A percentile compares a stretch with the other conserved stretches of the same genome.
Evolutionary conservation across 2,797 vertebrate genomes (phyloP).

Genomic region (Sebastes matsubarae): DNA sequence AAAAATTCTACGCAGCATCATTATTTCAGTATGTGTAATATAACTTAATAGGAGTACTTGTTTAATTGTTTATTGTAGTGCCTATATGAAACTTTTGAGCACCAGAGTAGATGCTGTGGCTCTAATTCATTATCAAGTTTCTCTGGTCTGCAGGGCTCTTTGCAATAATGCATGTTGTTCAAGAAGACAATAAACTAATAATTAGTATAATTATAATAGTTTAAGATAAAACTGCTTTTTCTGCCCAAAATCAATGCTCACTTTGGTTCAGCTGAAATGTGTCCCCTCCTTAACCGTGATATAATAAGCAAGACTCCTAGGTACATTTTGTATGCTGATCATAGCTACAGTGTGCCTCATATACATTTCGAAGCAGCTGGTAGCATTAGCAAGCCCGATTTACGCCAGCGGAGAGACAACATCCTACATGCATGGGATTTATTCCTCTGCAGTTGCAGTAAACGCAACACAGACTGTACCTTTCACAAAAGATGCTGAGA

Average conservation of each 20-base stretch:
- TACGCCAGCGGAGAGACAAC: no score
- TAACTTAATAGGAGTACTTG: not conserved
- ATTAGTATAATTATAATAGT: not conserved
- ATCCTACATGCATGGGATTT: no score
- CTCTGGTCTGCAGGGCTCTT: not conserved
- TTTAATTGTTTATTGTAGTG: not conserved
- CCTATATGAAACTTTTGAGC: not conserved
- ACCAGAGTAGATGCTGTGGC: not conserved
- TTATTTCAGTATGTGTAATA: not conserved
- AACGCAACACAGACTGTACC: no score
- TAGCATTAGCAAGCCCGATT: no score
- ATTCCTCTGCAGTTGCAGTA: no score
- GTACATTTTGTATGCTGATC: no score
- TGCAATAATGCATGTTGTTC: not conserved
- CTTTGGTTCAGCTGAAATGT: no score
- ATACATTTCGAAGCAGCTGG: no score
- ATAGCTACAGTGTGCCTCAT: no score
- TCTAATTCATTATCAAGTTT: not conserved
- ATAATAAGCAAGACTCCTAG: no score
- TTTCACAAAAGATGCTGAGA: not conserved
- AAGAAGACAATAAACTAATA: not conserved
- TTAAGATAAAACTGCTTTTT: not conserved
- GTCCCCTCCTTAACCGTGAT: no score
- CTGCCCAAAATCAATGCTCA: no score
- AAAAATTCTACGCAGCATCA: not conserved